Base-by-base conservation (phyloP, 2,113 vertebrate genomes). In the Ornithorhynchus anatinus region DNA sequence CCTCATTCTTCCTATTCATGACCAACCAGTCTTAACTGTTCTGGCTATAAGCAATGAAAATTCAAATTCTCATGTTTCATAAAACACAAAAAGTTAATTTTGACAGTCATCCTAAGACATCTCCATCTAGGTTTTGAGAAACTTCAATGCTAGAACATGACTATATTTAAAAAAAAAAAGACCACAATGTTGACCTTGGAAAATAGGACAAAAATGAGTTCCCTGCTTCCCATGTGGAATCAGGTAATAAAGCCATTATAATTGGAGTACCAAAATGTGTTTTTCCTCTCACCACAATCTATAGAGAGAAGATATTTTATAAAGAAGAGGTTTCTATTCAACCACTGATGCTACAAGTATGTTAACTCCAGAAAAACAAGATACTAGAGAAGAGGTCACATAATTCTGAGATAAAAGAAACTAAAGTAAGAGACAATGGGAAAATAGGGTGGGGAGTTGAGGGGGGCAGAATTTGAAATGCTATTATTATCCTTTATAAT, bases 401-500 rank as follows among this genome's bases (percentile, higher is more conserved):
- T 68, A 66, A 57, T 64, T 61, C 27, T 56, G 54, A 77, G 69
- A 36, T 15, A 61, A 70, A 68, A 65, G 40, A 17, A 2, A 37
- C 39, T 70, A 1, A 54, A 39, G 20, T 59, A 40, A 74, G 76
- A 39, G 23, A 54, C 17, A 69, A 65, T 16, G 43, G 65, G 75
- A 62, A 1, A 68, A 43, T 16, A 37, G 10, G 20, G 43, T 35
- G n/a, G 20, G 48, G n/a, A 10, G 15, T 33, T 11, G 45, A 23
- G 33, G 1, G 6, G 44, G 6, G n/a, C n/a, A 8, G 7, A 54
- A 63, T 73, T n/a, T 37, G 23, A 57, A 54, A 70, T 56, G 12
- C 2, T 25, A 23, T 39, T 38, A 20, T 40, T 0, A 0, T 29
- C 15, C 29, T 29, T n/a, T 35, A 11, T 20, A 4, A 11, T 52